These are phyloP conservation scores for Bradypodion ventrale DNA, from an alignment of 2,797 vertebrate genomes.

Conservation along the genomic window DNA sequence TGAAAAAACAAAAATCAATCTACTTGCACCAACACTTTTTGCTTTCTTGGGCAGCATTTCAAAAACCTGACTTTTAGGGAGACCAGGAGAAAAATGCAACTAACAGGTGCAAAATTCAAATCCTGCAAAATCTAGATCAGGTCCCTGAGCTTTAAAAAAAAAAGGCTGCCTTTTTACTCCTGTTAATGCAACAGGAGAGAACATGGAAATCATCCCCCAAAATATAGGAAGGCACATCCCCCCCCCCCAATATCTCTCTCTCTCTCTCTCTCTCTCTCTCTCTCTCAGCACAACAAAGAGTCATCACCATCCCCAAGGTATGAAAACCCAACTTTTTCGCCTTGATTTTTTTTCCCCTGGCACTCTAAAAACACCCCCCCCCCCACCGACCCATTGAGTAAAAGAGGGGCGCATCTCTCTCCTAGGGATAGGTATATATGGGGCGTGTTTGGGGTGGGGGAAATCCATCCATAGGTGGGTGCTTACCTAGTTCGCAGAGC, in stretches of 20 bases:
- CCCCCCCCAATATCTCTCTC: no score
- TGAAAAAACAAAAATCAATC: no score
- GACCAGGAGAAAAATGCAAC: neutral
- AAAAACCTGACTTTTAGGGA: neutral
- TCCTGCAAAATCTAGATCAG: neutral
- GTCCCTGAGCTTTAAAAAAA: neutral
- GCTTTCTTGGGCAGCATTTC: neutral
- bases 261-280: no score
- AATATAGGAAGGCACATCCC: no score
- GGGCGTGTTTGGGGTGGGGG: no score
- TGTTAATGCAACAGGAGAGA: neutral
- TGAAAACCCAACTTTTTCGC: no score
- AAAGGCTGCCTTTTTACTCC: neutral
- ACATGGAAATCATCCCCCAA: neutral
- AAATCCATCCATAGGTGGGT: neutral
- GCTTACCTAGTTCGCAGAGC: slow-evolving; percentile 94
- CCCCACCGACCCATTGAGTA: no score
- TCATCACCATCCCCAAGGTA: neutral
- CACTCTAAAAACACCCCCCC: neutral
- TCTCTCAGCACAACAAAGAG: neutral
- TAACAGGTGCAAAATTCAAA: neutral
- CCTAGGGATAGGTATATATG: neutral
- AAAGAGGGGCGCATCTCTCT: neutral
- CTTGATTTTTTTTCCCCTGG: neutral
- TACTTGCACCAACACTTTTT: no score